Conservation (phyloP, 2,113 vertebrate species). For the Rattus norvegicus region GRCr8 NC_086024.1:52605001-52605500, state of each 20-base stretch:
- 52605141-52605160: conserved; percentile 93
- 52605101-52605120: conserved; percentile 94
- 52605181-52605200: conserved; percentile 92
- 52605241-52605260: background rate
- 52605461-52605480: too few species aligned
- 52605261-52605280: background rate
- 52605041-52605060: conserved; percentile 55
- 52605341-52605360: too few species aligned
- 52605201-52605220: conserved; percentile 91
- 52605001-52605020: background rate
- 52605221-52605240: conserved; percentile 84
- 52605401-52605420: background rate
- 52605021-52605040: background rate
- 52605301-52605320: too few species aligned
- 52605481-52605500: background rate
- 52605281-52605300: background rate
- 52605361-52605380: background rate
- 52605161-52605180: conserved; percentile 97
- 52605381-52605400: background rate
- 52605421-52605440: background rate
- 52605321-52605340: background rate
- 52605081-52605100: conserved; percentile 94
- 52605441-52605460: too few species aligned
- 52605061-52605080: conserved; percentile 82
- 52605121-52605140: conserved; percentile 93